phyloP scores from a whole-genome alignment of 2,888 invertebrate genomes.

The Suillia variegata region DNA sequence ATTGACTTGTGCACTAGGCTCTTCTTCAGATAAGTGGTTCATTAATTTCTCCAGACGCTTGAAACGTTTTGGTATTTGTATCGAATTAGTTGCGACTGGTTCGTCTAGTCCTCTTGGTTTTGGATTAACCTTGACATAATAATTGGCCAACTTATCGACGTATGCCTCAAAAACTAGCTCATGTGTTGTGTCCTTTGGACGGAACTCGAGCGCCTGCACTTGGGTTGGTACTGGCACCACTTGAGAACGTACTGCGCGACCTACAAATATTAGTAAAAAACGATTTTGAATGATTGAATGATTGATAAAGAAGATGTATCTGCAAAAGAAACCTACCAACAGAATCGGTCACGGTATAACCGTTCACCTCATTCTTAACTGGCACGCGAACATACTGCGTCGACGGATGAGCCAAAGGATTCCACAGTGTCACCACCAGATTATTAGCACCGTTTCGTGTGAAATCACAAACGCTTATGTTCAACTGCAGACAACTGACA shows the following conservation, averaged over 20 bases:
- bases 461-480: conserved; percentile 70
- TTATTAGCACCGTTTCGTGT: conserved; percentile 64
- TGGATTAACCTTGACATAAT: conserved; percentile 45
- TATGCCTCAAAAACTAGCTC: conserved; percentile 75
- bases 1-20: conserved; percentile 14
- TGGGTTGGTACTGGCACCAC: conserved; percentile 67
- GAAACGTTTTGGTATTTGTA: conserved; percentile 26
- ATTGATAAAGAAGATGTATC: background rate
- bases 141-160: conserved; percentile 66
- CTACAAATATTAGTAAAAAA: conserved; percentile 24
- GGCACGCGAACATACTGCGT: conserved; percentile 70
- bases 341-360: conserved; percentile 69
- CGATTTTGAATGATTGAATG: background rate
- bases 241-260: conserved; percentile 66
- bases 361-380: conserved; percentile 57
- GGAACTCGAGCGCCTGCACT: conserved; percentile 63
- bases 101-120: conserved; percentile 9
- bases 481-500: conserved; percentile 40
- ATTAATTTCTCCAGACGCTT: conserved; percentile 14
- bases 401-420: conserved; percentile 73
- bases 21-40: too few relatives aligned
- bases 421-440: conserved; percentile 75
- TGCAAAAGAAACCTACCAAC: conserved; percentile 69
- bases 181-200: conserved; percentile 65
- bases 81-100: background rate